Base-by-base conservation (phyloP, 2,797 vertebrate genomes). In the Muscicapa comitata region DNA sequence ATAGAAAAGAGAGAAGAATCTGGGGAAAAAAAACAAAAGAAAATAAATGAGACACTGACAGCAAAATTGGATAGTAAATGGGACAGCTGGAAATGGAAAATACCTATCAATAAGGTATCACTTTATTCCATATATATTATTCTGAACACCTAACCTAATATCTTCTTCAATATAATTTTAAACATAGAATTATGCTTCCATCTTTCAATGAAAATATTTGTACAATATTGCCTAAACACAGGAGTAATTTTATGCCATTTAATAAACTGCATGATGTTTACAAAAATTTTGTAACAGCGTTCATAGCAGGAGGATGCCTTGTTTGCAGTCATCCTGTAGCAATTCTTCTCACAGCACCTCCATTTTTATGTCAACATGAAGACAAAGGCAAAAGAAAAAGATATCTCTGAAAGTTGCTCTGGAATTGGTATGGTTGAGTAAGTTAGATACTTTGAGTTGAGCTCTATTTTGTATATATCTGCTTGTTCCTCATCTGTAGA, bases 1-100 rank as follows among this genome's bases (percentile, higher is more conserved):
- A 51, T 31, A 57, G 33, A 61, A 84, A 47, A 67, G 31, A 76
- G 26, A 81, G 10, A 71, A 24, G 19, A 90, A 63, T 53, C 9
- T 28, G 20, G 7, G 5, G 0, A 1, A 1, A 0, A 45, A 47
- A 48, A 1, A 0, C 3, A 15, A 29, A 55, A 16, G 2, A 62
- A 70, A 35, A 75, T 0, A 75, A 95, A 68, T 5, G 11, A 76
- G 33, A 45, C 15, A 59, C 13, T 71, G 53, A 50, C 19, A 73
- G 23, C 16, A 87, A 88, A 88, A 66, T 4, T 76, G 8, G 13
- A 13, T 72, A 25, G 18, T 31, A 88, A 77, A 68, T 0, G 2
- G 81, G 38, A 58, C 20, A 75, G 13, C 17, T 55, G 24, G 66
- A 93, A 86, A 75, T 45, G 26, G 38, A 24, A 92, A 72, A 81